phyloP scores from a whole-genome alignment of 2,888 invertebrate genomes.

The Pyrrhia umbra region DNA sequence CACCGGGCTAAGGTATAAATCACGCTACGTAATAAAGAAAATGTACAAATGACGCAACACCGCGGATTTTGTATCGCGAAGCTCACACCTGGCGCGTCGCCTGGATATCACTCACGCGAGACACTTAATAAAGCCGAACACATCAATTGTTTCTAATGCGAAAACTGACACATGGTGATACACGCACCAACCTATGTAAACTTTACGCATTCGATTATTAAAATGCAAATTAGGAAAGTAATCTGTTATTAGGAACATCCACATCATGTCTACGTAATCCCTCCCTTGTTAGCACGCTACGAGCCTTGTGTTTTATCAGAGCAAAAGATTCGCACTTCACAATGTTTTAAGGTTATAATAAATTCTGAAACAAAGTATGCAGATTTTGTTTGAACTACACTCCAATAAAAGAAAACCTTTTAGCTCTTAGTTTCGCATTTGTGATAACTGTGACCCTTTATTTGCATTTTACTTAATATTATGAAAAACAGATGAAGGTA shows the following conservation, averaged over 20 bases:
- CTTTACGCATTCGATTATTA: conserved; percentile 52
- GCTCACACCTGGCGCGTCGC: conserved; percentile 75
- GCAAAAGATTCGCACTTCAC: conserved; percentile 21
- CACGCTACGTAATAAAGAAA: conserved; percentile 87
- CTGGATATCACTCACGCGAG: conserved; percentile 83
- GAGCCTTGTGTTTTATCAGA: conserved; percentile 27
- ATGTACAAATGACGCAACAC: conserved; percentile 83
- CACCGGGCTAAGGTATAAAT: conserved; percentile 88
- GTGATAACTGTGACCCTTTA: conserved; percentile 57
- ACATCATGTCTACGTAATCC: conserved; percentile 49
- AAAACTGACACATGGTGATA: conserved; percentile 42
- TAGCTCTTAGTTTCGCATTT: conserved; percentile 49
- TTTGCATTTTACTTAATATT: conserved; percentile 74
- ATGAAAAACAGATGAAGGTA: conserved; percentile 79
- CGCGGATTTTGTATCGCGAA: conserved; percentile 63
- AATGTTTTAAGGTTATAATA: conserved; percentile 36
- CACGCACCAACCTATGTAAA: conserved; percentile 46
- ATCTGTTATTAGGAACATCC: conserved; percentile 52
- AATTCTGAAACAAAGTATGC: conserved; percentile 43
- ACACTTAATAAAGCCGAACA: conserved; percentile 84
- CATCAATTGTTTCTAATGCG: conserved; percentile 57
- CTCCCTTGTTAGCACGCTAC: conserved; percentile 24
- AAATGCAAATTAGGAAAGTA: conserved; percentile 56
- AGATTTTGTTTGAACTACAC: conserved; percentile 43
- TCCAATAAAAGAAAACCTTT: conserved; percentile 47